Evolutionary conservation across 2,888 invertebrate genomes (phyloP), one percentile per base, ranked within the genome.

Genomic region (Elmis aenea): DNA sequence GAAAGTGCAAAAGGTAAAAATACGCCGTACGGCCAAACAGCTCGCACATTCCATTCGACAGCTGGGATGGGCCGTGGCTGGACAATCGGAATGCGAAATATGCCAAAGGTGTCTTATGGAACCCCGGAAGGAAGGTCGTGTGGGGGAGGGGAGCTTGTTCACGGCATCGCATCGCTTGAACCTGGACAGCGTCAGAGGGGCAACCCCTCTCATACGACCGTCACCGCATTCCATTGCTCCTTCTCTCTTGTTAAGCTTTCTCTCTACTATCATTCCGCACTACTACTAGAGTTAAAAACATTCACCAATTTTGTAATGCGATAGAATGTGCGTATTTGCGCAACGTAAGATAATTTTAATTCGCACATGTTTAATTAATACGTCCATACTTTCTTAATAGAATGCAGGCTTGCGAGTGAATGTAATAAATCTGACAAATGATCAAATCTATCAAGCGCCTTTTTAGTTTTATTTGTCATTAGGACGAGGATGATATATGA

Each of bases 191-290:
- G 5, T 5, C 5, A 10, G 5, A 5, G 4, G 9, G 10, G 27
- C 8, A 5, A 9, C 13, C 13, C 27, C 27, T 10, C 15, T 26
- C 15, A 4, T 13, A 43, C 52, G 54, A 54, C 54, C 54, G 54
- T 52, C 54, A 54, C 54, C 51, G 51, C 54, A 54, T 54, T 54
- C 54, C 54, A 43, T 42, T 45, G 20, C 30, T 37, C 41, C 28
- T 22, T 40, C 34, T 36, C 36, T 16, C 9, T 23, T 23, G 5
- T n/a, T 6, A 5, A 23, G 18, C 18, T 18, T 8, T 8, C 5
- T 18, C 18, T 18, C 18, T 18, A 18, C 18, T 18, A 18, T 18
- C 18, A 18, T 18, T 6, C 18, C 18, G 18, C 5, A 18, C 18
- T 18, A 18, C 18, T 18, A 18, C 5, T 18, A 8, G 8, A 18